Conservation (phyloP, 37 sponge, comb jelly and placozoan species). For the Aplysina aerophoba region DNA sequence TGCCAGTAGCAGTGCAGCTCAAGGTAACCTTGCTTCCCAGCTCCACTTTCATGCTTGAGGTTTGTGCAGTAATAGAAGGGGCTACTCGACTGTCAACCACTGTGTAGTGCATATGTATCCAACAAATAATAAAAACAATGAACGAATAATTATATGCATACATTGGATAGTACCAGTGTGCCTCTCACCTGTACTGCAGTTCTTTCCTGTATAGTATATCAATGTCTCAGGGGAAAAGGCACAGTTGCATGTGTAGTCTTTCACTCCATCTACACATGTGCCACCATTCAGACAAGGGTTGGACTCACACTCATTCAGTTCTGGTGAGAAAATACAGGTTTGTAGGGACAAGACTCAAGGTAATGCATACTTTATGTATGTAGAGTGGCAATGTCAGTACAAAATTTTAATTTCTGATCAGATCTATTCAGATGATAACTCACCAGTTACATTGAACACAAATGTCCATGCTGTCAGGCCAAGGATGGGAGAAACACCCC, state of each 20-base stretch:
- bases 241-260: slow-evolving; percentile 2
- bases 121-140: too few relatives aligned
- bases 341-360: too few relatives aligned
- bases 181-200: neutral
- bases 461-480: neutral
- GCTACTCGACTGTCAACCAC: too few relatives aligned
- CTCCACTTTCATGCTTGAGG: neutral
- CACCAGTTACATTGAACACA: neutral
- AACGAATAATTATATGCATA: too few relatives aligned
- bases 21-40: neutral
- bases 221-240: neutral
- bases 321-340: neutral
- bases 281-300: slow-evolving; percentile 29
- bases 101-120: too few relatives aligned
- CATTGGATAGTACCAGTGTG: too few relatives aligned
- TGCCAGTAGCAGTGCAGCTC: neutral
- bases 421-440: neutral
- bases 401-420: too few relatives aligned
- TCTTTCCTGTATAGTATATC: neutral
- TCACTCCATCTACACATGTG: slow-evolving; percentile 6
- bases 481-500: slow-evolving; percentile 19
- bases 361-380: neutral
- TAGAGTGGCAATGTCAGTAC: too few relatives aligned
- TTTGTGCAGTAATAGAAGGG: too few relatives aligned
- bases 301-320: neutral